Percentiles rank a stretch among this genome's conserved stretches.
phyloP scores from a whole-genome alignment of 2,797 vertebrate species.

The Erethizon dorsatum region DNA sequence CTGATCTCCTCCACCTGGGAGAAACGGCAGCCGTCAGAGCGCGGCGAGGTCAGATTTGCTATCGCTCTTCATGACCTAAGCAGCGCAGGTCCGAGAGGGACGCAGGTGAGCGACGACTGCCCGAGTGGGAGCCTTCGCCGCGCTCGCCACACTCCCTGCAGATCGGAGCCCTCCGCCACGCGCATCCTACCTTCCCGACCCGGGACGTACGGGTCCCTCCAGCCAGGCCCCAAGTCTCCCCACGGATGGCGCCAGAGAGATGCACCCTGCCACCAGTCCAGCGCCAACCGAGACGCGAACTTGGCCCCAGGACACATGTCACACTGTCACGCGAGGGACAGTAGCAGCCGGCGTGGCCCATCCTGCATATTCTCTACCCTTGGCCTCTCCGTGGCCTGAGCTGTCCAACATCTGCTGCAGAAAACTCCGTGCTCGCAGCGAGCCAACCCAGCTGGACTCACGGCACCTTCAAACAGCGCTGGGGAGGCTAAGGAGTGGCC shows the following conservation, averaged over 20 bases:
- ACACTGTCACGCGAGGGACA: fast-evolving
- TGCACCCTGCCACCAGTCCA: too few species aligned
- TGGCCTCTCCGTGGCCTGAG: not conserved
- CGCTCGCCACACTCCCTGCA: fast-evolving
- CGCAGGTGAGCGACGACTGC: not conserved
- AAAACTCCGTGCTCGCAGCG: not conserved
- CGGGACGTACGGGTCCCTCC: not conserved
- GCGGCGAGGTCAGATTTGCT: not conserved
- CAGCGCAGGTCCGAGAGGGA: not conserved
- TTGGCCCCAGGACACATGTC: fast-evolving
- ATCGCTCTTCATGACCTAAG: not conserved
- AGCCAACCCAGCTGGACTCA: not conserved
- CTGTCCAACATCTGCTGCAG: not conserved
- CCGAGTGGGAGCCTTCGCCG: not conserved
- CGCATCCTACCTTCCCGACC: not conserved
- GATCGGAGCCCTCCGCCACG: not conserved
- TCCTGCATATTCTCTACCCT: too few species aligned
- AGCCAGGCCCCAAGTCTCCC: fast-evolving
- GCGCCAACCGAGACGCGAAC: not conserved
- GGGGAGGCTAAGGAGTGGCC: not conserved
- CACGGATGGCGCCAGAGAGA: not conserved
- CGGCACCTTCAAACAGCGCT: not conserved
- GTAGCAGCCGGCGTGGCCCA: fast-evolving
- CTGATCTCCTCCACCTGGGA: conserved; percentile 96
- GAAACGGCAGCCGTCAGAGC: not conserved